phyloP scores from a whole-genome alignment of 2,888 invertebrate genomes.

The Erebia palarica region DNA sequence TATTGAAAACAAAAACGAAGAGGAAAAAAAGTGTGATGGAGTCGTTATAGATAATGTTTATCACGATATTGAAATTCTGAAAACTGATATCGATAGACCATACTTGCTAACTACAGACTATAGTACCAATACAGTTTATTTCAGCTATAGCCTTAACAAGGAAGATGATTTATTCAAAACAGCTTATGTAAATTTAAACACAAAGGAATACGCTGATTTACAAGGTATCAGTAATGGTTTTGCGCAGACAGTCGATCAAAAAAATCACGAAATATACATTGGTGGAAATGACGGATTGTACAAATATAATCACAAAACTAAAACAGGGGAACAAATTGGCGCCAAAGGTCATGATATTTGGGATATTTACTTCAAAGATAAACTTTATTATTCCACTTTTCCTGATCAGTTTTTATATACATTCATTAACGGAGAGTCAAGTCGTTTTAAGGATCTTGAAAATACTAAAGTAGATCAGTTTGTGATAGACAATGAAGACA shows the following conservation, averaged over 20 bases:
- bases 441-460: constrained; percentile 60
- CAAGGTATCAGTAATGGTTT: constrained; percentile 60
- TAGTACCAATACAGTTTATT: constrained; percentile 60
- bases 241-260: constrained; percentile 61
- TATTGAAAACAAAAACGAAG: constrained; percentile 36
- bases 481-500: constrained; percentile 58
- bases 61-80: constrained; percentile 56
- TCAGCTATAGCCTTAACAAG: constrained; percentile 57
- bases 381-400: constrained; percentile 59
- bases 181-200: constrained; percentile 59
- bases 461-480: constrained; percentile 67
- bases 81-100: constrained; percentile 57
- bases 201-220: constrained; percentile 57
- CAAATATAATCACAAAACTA: constrained; percentile 56
- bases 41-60: constrained; percentile 51
- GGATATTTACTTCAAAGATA: constrained; percentile 62
- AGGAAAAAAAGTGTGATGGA: constrained; percentile 50
- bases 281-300: constrained; percentile 66
- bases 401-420: constrained; percentile 63
- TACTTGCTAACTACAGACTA: constrained; percentile 60
- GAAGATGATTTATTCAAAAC: constrained; percentile 55
- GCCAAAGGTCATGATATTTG: constrained; percentile 57
- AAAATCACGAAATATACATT: constrained; percentile 58
- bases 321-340: constrained; percentile 54
- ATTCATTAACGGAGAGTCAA: constrained; percentile 49